These are phyloP conservation scores for Amblyopsis hoosieri DNA, from an alignment of 2,797 vertebrate genomes.

Conservation along the genomic window DNA sequence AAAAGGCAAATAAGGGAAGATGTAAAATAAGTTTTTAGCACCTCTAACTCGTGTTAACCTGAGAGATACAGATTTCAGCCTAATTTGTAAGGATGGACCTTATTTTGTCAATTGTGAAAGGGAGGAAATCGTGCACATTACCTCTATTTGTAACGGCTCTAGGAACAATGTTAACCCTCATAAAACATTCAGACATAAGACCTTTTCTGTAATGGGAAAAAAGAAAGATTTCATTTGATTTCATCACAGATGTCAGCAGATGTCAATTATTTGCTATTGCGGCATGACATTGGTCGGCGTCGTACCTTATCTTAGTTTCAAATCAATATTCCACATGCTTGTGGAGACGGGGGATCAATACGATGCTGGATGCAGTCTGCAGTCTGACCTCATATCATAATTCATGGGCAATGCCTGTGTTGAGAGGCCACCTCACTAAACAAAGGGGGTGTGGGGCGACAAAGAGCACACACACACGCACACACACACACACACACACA, in stretches of 20 bases:
- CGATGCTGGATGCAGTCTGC: slow-evolving; percentile 38
- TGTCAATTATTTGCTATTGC: slow-evolving; percentile 37
- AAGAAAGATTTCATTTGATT: slow-evolving; percentile 43
- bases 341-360: slow-evolving; percentile 36
- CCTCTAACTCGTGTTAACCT: too few species aligned
- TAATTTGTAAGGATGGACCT: too few species aligned
- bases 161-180: too few species aligned
- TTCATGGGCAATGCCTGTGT: slow-evolving; percentile 29
- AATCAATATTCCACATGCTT: slow-evolving; percentile 42
- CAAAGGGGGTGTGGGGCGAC: not conserved
- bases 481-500: slow-evolving; percentile 53
- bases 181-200: too few species aligned
- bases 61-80: too few species aligned
- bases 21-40: too few species aligned
- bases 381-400: slow-evolving; percentile 39
- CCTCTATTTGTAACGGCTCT: too few species aligned
- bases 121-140: too few species aligned
- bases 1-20: too few species aligned
- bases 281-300: slow-evolving; percentile 33
- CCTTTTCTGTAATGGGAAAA: not conserved
- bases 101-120: too few species aligned
- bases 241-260: slow-evolving; percentile 44
- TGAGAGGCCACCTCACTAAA: slow-evolving; percentile 17
- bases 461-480: slow-evolving; percentile 27
- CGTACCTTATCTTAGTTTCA: slow-evolving; percentile 26